Conservation (phyloP, 2,888 invertebrate species). For the Cheiracanthium punctorium region DNA sequence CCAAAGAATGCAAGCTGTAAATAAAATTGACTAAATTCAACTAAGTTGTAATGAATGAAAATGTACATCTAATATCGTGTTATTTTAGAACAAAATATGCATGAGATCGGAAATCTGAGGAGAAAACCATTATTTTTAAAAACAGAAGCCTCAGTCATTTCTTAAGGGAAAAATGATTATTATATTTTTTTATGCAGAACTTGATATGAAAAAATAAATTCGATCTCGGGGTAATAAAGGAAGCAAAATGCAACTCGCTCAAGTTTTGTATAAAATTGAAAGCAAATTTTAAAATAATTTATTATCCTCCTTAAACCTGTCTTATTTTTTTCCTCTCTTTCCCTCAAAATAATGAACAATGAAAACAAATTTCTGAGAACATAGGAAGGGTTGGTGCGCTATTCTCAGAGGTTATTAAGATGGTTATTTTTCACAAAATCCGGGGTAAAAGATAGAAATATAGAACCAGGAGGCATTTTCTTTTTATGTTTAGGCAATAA, state of each 20-base stretch:
- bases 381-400: background rate
- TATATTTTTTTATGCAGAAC: background rate
- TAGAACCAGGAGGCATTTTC: background rate
- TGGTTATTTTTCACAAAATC: background rate
- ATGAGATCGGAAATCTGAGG: too few relatives aligned
- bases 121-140: too few relatives aligned
- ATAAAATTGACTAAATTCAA: too few relatives aligned
- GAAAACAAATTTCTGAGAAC: background rate
- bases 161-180: too few relatives aligned
- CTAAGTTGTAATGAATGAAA: too few relatives aligned
- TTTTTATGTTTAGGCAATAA: conserved; percentile 8
- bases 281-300: background rate
- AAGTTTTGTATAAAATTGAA: background rate
- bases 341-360: conserved; percentile 5
- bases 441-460: background rate
- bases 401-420: background rate
- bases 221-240: background rate
- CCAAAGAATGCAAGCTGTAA: too few relatives aligned
- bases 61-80: too few relatives aligned
- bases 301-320: background rate
- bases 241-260: background rate
- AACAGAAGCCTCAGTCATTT: too few relatives aligned
- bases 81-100: too few relatives aligned
- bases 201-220: background rate
- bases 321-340: background rate